phyloP scores from a whole-genome alignment of 2,888 invertebrate species.

The Trissolcus japonicus region DNA sequence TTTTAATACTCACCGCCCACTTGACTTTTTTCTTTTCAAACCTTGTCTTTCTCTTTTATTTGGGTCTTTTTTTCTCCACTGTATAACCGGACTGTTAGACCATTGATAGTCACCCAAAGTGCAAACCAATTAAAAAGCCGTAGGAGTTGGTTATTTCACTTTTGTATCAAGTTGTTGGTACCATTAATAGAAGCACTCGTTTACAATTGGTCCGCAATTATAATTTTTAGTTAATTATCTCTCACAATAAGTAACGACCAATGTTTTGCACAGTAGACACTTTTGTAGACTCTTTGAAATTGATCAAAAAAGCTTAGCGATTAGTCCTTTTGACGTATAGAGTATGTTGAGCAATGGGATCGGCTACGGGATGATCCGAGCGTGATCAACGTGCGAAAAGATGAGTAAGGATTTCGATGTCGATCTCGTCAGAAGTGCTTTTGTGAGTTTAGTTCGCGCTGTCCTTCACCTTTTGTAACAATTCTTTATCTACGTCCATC shows the following conservation, averaged over 20 bases:
- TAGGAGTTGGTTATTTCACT: slow-evolving; percentile 13
- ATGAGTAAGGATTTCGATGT: not conserved
- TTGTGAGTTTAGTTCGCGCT: slow-evolving; percentile 12
- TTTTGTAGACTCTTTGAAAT: slow-evolving; percentile 8
- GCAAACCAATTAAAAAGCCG: not conserved
- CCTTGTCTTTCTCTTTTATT: slow-evolving; percentile 3
- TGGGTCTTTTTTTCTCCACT: slow-evolving; percentile 13
- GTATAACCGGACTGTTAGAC: slow-evolving; percentile 31
- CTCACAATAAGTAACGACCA: not conserved
- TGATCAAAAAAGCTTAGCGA: not conserved
- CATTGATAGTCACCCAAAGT: slow-evolving; percentile 38
- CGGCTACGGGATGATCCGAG: not conserved
- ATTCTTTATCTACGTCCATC: slow-evolving; percentile 14
- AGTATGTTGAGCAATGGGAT: not conserved
- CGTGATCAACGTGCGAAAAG: not conserved
- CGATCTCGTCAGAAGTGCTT: not conserved
- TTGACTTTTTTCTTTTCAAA: not conserved
- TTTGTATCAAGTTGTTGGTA: not conserved
- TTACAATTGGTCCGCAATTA: slow-evolving; percentile 5
- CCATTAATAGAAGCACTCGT: slow-evolving; percentile 18
- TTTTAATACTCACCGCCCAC: not conserved
- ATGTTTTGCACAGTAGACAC: slow-evolving; percentile 25
- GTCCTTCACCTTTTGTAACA: slow-evolving; percentile 27
- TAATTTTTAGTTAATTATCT: not conserved
- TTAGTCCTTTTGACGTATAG: not conserved